Conservation (phyloP, 1,140 invertebrate species). For the Atta cephalotes region DNA sequence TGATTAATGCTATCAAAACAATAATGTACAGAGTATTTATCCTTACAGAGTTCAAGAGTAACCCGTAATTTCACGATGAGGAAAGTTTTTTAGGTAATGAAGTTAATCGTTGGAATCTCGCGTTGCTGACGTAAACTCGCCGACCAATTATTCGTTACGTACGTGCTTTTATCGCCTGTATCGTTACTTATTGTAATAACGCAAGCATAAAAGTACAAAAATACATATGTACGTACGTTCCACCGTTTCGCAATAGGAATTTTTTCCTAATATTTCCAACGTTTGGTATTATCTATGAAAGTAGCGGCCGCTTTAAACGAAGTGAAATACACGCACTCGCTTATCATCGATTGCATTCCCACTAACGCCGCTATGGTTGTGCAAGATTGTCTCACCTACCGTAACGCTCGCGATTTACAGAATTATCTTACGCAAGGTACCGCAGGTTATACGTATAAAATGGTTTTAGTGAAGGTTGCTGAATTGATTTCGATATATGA, state of each 20-base stretch:
- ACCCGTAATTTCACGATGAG: neutral
- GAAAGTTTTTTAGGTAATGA: slow-evolving; percentile 20
- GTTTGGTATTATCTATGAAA: slow-evolving; percentile 63
- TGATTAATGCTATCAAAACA: neutral
- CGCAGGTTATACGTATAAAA: slow-evolving; percentile 44
- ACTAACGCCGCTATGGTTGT: slow-evolving; percentile 59
- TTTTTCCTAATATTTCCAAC: slow-evolving; percentile 48
- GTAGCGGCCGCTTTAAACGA: slow-evolving; percentile 32
- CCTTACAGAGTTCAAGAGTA: neutral
- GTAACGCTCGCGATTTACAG: slow-evolving; percentile 59
- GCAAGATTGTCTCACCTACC: slow-evolving; percentile 65
- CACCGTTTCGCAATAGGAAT: slow-evolving; percentile 12
- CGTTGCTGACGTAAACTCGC: slow-evolving; percentile 1
- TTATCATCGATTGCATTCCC: slow-evolving; percentile 73
- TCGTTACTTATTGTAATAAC: slow-evolving; percentile 56
- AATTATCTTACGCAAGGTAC: slow-evolving; percentile 68
- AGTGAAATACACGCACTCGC: slow-evolving; percentile 53
- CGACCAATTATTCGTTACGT: neutral
- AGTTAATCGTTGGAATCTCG: slow-evolving; percentile 16
- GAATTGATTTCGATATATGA: slow-evolving; percentile 28
- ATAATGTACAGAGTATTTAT: neutral
- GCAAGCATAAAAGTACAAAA: slow-evolving; percentile 21
- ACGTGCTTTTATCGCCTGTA: slow-evolving; percentile 15
- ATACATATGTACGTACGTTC: slow-evolving; percentile 10
- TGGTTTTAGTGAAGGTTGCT: slow-evolving; percentile 33